These are phyloP conservation scores for Geodia barretti DNA, from an alignment of 37 sponge, comb jelly and placozoan species.

Conservation along the genomic window DNA sequence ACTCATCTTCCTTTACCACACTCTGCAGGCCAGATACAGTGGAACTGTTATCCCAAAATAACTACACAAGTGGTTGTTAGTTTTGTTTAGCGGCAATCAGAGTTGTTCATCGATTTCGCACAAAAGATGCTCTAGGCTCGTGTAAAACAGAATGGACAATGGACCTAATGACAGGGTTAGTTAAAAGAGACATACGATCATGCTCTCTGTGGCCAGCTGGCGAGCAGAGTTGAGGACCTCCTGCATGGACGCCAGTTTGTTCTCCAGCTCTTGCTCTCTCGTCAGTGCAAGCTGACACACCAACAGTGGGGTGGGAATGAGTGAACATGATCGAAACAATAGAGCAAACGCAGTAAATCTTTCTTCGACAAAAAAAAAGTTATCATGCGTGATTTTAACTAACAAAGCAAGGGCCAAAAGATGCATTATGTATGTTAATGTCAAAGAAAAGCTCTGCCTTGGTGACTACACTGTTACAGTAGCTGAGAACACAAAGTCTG, in stretches of 20 bases:
- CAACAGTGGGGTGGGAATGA: too few relatives aligned
- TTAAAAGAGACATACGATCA: conserved; percentile 59
- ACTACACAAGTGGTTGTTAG: neutral
- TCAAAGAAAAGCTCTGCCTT: too few relatives aligned
- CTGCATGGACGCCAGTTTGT: conserved; percentile 79
- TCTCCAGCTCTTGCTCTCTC: conserved; percentile 76
- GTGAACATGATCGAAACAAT: neutral
- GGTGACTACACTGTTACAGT: too few relatives aligned
- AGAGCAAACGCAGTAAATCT: neutral
- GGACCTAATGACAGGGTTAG: neutral
- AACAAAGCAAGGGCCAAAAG: neutral
- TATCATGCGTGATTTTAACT: neutral
- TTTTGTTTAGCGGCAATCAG: neutral
- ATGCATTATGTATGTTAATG: too few relatives aligned
- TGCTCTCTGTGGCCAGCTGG: conserved; percentile 54
- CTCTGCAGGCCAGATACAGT: conserved; percentile 24
- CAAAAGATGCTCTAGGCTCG: too few relatives aligned
- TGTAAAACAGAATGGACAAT: too few relatives aligned
- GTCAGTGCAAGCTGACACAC: conserved; percentile 46
- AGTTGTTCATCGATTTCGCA: too few relatives aligned
- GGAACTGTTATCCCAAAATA: neutral
- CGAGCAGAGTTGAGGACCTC: conserved; percentile 48
- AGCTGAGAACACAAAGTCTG: too few relatives aligned
- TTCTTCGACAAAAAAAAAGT: neutral
- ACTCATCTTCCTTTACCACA: conserved; percentile 90